Base-by-base conservation (phyloP, 1,140 invertebrate species). In the Epicauta chinensis region DNA sequence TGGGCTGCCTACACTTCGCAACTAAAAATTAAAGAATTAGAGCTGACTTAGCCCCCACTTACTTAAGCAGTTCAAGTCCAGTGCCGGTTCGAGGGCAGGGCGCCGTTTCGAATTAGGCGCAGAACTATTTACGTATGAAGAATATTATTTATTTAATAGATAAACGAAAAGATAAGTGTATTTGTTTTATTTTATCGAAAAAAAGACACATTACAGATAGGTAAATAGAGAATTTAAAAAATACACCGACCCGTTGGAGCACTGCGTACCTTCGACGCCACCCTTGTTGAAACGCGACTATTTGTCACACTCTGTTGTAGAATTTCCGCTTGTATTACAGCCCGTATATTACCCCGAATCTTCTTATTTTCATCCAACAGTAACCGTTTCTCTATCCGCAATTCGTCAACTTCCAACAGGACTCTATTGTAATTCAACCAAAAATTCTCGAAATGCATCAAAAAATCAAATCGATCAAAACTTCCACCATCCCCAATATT, bases 401-500 rank as follows among this genome's bases (percentile, higher is more conserved):
- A 37, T 16, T 63, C 57, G n/a, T 45, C 40, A 17, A 51, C 53
- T 36, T 67, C 60, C 4, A 68, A 38, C 14, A 62, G 47, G 1
- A 58, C 61, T 49, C 62, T 67, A 45, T 64, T 69, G 36, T 59
- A 63, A 10, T 51, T n/a, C 16, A 36, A 13, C 65, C 65, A 69
- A 16, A 69, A 59, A 13, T 43, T 43, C 14, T 66, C 59, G 47
- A 69, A 10, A 30, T 56, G 51, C 35, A 55, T 49, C 49, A 65
- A 53, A 9, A 35, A 50, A 11, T 57, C 49, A 13, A 55, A 51
- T 57, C 53, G 4, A 7, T 23, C 7, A 23, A 15, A 42, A 11
- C 7, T 61, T 48, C 3, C 14, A 6, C 6, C 0, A 7, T 7
- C 2, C 16, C 16, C 35, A 0, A 14, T 16, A 2, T 30, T 43